phyloP scores from a whole-genome alignment of 1,140 invertebrate species.

The Bombus fervidus region DNA sequence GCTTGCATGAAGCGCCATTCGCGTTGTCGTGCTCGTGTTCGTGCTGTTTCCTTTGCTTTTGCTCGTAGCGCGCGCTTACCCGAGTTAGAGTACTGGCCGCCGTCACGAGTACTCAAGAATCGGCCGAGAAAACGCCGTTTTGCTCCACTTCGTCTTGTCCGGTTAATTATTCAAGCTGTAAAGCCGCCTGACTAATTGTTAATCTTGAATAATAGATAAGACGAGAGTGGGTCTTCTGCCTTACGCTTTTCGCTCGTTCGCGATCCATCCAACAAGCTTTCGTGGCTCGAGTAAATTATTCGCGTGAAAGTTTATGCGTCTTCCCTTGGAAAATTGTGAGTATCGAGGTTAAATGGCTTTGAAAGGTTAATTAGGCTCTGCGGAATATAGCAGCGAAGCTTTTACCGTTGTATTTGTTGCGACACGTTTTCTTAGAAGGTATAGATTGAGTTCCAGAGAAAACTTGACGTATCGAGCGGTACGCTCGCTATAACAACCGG shows the following conservation, averaged over 20 bases:
- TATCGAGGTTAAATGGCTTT: neutral
- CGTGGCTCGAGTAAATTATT: neutral
- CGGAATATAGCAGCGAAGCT: neutral
- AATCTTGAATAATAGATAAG: constrained; percentile 34
- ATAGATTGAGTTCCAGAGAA: constrained; percentile 57
- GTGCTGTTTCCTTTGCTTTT: neutral
- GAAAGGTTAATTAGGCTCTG: neutral
- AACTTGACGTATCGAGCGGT: constrained; percentile 13
- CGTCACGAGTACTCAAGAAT: constrained; percentile 7
- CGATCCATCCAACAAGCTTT: neutral
- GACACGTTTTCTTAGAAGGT: constrained; percentile 53
- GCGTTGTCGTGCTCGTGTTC: constrained; percentile 33
- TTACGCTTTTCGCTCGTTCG: neutral
- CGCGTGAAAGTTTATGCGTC: neutral
- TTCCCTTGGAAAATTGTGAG: neutral
- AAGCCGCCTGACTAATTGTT: constrained; percentile 44
- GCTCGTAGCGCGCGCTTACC: too few relatives aligned
- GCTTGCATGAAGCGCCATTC: constrained; percentile 15
- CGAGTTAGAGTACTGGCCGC: too few relatives aligned
- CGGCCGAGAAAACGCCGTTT: constrained; percentile 23
- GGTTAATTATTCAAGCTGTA: constrained; percentile 45
- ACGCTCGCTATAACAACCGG: constrained; percentile 47
- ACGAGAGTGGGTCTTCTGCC: too few relatives aligned
- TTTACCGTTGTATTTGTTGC: constrained; percentile 31
- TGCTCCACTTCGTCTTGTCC: constrained; percentile 40